phyloP scores from a whole-genome alignment of 2,797 vertebrate genomes.

The Neosalanx taihuensis region DNA sequence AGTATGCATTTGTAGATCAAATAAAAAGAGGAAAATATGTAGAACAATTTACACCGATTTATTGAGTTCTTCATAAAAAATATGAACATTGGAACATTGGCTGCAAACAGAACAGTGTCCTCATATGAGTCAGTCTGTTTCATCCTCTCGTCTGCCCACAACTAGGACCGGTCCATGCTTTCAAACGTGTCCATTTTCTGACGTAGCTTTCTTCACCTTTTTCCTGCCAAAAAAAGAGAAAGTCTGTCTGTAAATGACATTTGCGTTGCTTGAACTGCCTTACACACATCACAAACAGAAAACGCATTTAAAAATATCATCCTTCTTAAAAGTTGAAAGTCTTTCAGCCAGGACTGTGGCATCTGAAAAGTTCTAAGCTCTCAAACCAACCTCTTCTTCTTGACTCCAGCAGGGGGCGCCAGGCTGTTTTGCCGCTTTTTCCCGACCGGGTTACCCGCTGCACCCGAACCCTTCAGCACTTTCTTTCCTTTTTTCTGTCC shows the following conservation, averaged over 20 bases:
- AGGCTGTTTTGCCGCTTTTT: slow-evolving; percentile 1
- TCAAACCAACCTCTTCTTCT: slow-evolving; percentile 55
- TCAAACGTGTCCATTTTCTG: background rate
- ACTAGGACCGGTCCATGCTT: background rate
- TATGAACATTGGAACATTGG: background rate
- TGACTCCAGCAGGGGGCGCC: slow-evolving; percentile 50
- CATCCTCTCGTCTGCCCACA: background rate
- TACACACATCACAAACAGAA: background rate
- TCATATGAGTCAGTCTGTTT: background rate
- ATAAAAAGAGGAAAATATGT: too few species aligned
- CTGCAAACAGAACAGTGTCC: background rate
- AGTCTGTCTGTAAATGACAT: background rate
- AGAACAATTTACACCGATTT: background rate
- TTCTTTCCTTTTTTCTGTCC: background rate
- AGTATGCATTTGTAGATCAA: too few species aligned
- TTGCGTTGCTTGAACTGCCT: background rate
- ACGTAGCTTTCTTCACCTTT: slow-evolving; percentile 36
- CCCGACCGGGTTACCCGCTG: slow-evolving; percentile 27
- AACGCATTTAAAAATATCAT: background rate
- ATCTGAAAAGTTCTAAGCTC: background rate
- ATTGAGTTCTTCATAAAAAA: background rate
- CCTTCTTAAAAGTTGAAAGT: background rate
- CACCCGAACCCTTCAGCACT: slow-evolving; percentile 15
- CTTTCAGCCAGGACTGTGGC: background rate
- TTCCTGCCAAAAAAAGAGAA: slow-evolving; percentile 35